These are phyloP conservation scores for Cherax destructor DNA, from an alignment of 1,140 invertebrate species.

Conservation along the genomic window DNA sequence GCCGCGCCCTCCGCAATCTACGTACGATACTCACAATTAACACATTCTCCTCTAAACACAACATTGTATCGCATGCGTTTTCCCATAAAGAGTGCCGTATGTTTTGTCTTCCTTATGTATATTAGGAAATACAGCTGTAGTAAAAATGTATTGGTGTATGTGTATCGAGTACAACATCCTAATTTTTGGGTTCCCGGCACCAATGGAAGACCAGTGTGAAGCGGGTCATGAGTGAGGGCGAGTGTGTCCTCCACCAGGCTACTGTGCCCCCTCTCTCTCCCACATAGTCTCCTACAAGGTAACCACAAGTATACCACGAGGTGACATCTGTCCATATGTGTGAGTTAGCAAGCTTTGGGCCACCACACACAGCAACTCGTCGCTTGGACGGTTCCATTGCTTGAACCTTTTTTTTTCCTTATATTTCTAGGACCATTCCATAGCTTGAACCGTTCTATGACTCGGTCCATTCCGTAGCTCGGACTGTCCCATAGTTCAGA, in stretches of 20 bases:
- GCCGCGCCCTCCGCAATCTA: conserved; percentile 4
- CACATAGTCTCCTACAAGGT: neutral
- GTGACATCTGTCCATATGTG: too few species aligned
- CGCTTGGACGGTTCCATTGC: too few species aligned
- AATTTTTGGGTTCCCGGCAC: conserved; percentile 26
- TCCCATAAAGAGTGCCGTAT: neutral
- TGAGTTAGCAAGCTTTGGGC: too few species aligned
- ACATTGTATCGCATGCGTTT: neutral
- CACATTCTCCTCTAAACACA: neutral
- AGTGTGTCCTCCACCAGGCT: neutral
- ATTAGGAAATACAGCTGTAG: neutral
- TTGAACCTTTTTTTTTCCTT: too few species aligned
- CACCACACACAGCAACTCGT: too few species aligned
- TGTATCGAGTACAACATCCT: conserved; percentile 16
- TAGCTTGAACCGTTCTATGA: too few species aligned
- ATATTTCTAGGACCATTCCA: too few species aligned
- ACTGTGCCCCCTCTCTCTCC: neutral
- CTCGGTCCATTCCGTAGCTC: neutral
- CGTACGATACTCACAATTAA: neutral
- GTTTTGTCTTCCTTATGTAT: neutral
- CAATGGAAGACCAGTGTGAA: conserved; percentile 10
- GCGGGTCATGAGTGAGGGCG: neutral
- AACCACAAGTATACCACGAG: neutral
- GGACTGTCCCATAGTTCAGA: too few species aligned
- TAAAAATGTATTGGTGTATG: neutral